Base-by-base conservation (phyloP, 35 echinoderm and acorn worm species). In the Ophioderma brevispina region DNA sequence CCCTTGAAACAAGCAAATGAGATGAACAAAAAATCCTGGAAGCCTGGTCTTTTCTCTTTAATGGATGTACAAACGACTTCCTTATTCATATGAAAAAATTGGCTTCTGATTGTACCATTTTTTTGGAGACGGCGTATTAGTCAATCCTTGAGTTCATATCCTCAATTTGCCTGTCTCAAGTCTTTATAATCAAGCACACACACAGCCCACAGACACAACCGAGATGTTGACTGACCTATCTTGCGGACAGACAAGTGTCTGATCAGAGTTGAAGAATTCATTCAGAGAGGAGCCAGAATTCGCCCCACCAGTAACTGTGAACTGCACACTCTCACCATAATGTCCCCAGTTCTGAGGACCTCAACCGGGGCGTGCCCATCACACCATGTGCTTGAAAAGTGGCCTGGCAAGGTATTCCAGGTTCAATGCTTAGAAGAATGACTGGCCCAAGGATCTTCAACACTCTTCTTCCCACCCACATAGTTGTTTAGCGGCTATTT, bases 221-320 rank as follows among this genome's bases (percentile, higher is more conserved):
- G 41, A 46, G 41, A 46, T n/a, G n/a, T n/a, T n/a, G n/a, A 46
- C 80, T 46, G 18, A 99, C 97, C 97, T 95, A 34, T 99, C 97
- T 38, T 95, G 90, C 25, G 93, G 94, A 76, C 95, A 99, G 33
- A 93, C 84, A 28, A 64, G 81, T 13, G 37, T 89, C 76, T 95
- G 90, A 38, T 93, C 94, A 23, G 88, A 92, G 36, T 92, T 78
- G 83, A 99, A 99, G 85, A 95, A 95, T 40, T 99, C 93, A 15
- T 90, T 89, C 37, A 99, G 87, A 39, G 94, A 77, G 89, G 90
- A 35, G 97, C 97, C 70, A 99, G 31, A 78, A 99, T 59, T 95
- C 97, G n/a, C 97, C 97, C 97, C 97, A 99, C 97, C 97, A 99
- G 5, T 85, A n/a, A 91, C 38, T 95, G 84, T 25, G 85, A 49